phyloP scores from a whole-genome alignment of 2,888 invertebrate genomes.

The Melangyna quadrimaculata region DNA sequence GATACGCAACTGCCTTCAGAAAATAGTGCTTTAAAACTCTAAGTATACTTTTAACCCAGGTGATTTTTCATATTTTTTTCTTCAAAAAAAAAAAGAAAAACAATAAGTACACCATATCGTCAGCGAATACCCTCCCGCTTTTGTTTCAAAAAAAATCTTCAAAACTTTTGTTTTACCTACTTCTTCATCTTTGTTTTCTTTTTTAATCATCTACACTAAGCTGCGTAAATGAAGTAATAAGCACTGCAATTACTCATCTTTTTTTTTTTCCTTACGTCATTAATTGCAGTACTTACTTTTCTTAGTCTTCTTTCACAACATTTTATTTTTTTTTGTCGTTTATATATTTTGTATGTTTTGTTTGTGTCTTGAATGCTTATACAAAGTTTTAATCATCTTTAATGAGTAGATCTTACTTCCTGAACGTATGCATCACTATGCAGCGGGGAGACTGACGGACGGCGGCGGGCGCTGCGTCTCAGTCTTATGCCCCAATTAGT shows the following conservation, averaged over 20 bases:
- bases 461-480: not conserved
- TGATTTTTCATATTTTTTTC: too few relatives aligned
- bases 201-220: not conserved
- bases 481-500: not conserved
- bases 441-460: too few relatives aligned
- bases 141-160: too few relatives aligned
- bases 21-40: too few relatives aligned
- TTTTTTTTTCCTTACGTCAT: constrained; percentile 7
- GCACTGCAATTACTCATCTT: constrained; percentile 57
- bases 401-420: constrained; percentile 12
- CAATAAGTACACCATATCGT: too few relatives aligned
- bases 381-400: constrained; percentile 38
- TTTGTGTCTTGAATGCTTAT: constrained; percentile 39
- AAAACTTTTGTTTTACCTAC: not conserved
- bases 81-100: too few relatives aligned
- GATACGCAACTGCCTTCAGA: too few relatives aligned
- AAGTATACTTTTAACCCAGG: too few relatives aligned
- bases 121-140: too few relatives aligned
- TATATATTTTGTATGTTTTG: not conserved
- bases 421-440: too few relatives aligned
- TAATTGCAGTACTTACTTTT: constrained; percentile 8
- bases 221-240: constrained; percentile 60
- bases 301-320: constrained; percentile 14
- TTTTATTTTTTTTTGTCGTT: not conserved
- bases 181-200: too few relatives aligned